A percentile compares a stretch with the other conserved stretches of the same genome.
Conservation (phyloP, 2,113 vertebrate species). For the Vulpes ferrilata region DNA sequence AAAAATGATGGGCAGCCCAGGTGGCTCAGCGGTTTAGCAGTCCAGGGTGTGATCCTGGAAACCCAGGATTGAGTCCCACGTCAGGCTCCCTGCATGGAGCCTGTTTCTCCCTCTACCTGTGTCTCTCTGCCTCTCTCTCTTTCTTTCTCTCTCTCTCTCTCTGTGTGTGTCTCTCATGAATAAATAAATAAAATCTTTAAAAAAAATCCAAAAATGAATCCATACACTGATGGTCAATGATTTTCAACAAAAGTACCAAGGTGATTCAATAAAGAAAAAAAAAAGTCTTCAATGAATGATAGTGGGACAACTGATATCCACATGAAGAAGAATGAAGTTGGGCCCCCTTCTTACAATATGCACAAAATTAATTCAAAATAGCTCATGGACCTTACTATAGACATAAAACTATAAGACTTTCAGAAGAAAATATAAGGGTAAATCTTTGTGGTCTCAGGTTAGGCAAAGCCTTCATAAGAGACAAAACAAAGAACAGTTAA, state of each 20-base stretch:
- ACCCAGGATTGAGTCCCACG: too few relatives aligned
- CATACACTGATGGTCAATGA: background rate
- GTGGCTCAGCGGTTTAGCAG: too few relatives aligned
- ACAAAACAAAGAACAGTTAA: background rate
- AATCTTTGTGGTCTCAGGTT: background rate
- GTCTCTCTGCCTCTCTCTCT: too few relatives aligned
- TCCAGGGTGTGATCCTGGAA: too few relatives aligned
- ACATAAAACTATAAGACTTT: background rate
- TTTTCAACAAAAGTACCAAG: conserved; percentile 8
- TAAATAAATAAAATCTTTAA: too few relatives aligned
- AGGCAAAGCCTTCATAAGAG: background rate
- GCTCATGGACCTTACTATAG: background rate
- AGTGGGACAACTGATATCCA: background rate
- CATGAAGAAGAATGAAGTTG: background rate
- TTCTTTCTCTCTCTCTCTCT: too few relatives aligned
- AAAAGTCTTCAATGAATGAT: background rate
- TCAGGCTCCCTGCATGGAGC: too few relatives aligned
- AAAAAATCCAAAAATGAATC: conserved; percentile 9
- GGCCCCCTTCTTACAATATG: background rate
- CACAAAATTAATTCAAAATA: background rate
- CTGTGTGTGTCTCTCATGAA: too few relatives aligned
- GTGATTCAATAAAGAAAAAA: background rate
- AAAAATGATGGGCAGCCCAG: background rate
- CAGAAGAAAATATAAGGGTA: background rate
- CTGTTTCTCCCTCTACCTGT: too few relatives aligned